Percentiles rank a stretch among this genome's conserved stretches.
These are phyloP conservation scores for Pogonophryne albipinna DNA, from an alignment of 2,797 vertebrate species.

Conservation along the genomic window DNA sequence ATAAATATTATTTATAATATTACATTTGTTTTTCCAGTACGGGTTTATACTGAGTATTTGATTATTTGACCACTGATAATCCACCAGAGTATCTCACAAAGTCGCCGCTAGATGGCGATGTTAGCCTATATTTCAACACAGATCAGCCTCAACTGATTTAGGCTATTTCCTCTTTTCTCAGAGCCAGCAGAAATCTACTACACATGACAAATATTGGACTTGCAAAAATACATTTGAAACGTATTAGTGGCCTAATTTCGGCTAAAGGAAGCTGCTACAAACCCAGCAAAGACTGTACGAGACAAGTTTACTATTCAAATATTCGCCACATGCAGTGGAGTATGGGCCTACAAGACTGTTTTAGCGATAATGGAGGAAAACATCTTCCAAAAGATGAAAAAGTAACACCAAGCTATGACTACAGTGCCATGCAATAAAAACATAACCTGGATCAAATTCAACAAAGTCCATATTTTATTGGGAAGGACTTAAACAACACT, in stretches of 20 bases:
- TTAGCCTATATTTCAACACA: conserved; percentile 54
- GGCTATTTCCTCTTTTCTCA: conserved; percentile 6
- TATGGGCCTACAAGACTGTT: background rate
- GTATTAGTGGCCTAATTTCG: background rate
- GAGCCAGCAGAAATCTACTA: background rate
- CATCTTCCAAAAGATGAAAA: background rate
- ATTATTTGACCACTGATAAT: background rate
- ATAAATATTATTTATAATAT: background rate
- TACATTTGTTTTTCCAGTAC: background rate
- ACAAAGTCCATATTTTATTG: conserved; percentile 79
- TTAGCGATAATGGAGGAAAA: background rate
- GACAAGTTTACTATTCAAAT: background rate
- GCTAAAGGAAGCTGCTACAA: background rate
- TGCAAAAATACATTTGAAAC: background rate
- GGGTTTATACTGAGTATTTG: background rate
- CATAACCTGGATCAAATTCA: conserved; percentile 50
- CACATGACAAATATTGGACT: conserved; percentile 7
- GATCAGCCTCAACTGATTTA: background rate
- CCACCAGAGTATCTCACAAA: conserved; percentile 1
- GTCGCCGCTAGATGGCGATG: conserved; percentile 75
- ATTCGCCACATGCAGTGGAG: background rate
- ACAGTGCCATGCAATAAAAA: conserved; percentile 9
- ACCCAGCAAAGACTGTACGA: background rate
- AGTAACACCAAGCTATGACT: background rate
- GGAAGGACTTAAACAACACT: conserved; percentile 74